Conservation (phyloP, 2,888 invertebrate species). For the Pandemis cinnamomeana region DNA sequence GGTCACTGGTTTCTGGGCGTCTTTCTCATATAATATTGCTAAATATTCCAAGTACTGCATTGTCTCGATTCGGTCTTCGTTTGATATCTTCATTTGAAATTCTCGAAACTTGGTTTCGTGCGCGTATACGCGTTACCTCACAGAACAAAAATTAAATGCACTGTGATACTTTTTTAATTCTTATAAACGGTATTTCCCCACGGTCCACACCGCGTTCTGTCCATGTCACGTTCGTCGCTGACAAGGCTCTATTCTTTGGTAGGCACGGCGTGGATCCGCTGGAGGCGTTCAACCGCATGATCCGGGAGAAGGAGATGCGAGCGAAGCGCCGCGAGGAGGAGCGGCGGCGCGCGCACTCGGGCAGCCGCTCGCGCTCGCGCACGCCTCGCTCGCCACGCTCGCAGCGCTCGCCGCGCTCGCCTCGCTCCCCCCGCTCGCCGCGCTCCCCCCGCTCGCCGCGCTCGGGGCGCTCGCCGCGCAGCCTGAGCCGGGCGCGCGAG, state of each 20-base stretch:
- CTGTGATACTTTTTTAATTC: neutral
- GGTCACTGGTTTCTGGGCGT: neutral
- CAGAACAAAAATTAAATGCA: neutral
- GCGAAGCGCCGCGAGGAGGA: slow-evolving; percentile 86
- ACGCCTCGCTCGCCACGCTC: slow-evolving; percentile 63
- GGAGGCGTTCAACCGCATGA: slow-evolving; percentile 94
- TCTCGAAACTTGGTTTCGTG: neutral
- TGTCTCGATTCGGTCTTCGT: neutral
- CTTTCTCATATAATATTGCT: neutral
- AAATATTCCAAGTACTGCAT: neutral
- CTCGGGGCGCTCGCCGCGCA: slow-evolving; percentile 54
- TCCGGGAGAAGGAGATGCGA: slow-evolving; percentile 92
- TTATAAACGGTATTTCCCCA: neutral
- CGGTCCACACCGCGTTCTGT: neutral
- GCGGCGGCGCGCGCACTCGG: slow-evolving; percentile 79
- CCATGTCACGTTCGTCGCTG: slow-evolving; percentile 28
- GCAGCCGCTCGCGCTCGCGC: slow-evolving; percentile 57
- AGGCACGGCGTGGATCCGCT: slow-evolving; percentile 93
- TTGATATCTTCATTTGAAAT: neutral
- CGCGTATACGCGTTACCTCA: neutral
- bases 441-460: slow-evolving; percentile 73
- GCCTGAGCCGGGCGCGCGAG: slow-evolving; percentile 84
- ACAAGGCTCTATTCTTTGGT: slow-evolving; percentile 43
- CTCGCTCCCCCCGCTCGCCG: slow-evolving; percentile 79
- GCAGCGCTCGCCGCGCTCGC: slow-evolving; percentile 57